Evolutionary conservation across 1,140 invertebrate species (phyloP).

Genomic region (Conus ventricosus): DNA sequence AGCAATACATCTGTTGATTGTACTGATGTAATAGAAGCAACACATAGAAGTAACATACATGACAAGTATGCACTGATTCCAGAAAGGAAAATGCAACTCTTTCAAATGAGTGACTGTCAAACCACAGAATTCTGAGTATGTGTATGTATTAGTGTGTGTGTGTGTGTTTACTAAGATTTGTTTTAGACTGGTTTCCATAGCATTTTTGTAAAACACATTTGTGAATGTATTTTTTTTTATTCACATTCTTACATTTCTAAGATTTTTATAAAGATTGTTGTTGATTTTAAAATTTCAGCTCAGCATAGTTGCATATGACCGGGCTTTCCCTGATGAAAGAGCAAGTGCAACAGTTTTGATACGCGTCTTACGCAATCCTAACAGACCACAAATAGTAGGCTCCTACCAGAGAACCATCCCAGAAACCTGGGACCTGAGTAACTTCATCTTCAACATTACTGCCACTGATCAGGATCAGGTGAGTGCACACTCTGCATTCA

Average conservation of each 20-base stretch:
- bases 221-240: too few species aligned
- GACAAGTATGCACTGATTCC: too few species aligned
- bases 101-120: too few species aligned
- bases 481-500: constrained; percentile 16
- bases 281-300: constrained; percentile 68
- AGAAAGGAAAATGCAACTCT: too few species aligned
- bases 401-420: constrained; percentile 40
- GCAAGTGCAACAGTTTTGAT: constrained; percentile 87
- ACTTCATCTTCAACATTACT: constrained; percentile 49
- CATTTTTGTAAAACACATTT: too few species aligned
- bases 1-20: too few species aligned
- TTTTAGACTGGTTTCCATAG: too few species aligned
- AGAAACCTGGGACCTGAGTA: constrained; percentile 42
- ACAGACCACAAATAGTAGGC: constrained; percentile 83
- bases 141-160: not conserved
- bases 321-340: constrained; percentile 88
- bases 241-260: too few species aligned
- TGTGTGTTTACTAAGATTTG: not conserved
- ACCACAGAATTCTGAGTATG: not conserved
- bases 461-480: constrained; percentile 63
- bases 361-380: constrained; percentile 86
- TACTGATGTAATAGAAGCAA: too few species aligned
- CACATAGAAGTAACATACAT: too few species aligned
- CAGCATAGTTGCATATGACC: constrained; percentile 89
- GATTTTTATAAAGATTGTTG: too few species aligned